These are phyloP conservation scores for Apoda limacodes DNA, from an alignment of 2,888 invertebrate species.

Conservation along the genomic window DNA sequence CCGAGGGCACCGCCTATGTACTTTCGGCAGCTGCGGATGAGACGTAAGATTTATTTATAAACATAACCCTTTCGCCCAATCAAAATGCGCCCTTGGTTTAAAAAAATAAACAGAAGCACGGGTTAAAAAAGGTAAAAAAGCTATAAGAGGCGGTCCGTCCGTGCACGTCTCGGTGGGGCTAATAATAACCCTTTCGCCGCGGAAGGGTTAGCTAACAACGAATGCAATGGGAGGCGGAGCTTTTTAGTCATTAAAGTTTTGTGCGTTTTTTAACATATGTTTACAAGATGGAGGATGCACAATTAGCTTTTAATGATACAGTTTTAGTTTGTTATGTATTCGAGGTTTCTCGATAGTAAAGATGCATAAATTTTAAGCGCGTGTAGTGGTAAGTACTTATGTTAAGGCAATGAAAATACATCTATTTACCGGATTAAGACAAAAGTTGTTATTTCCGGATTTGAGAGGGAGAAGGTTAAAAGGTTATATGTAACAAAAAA, in stretches of 20 bases:
- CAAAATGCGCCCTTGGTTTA: conserved; percentile 33
- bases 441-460: too few relatives aligned
- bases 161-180: conserved; percentile 38
- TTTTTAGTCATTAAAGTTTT: conserved; percentile 6
- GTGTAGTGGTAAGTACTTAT: too few relatives aligned
- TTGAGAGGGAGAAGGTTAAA: too few relatives aligned
- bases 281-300: too few relatives aligned
- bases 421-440: too few relatives aligned
- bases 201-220: conserved; percentile 53
- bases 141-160: conserved; percentile 37
- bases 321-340: too few relatives aligned
- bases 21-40: conserved; percentile 23
- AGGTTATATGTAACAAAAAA: too few relatives aligned
- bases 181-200: conserved; percentile 63
- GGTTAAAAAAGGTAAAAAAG: conserved; percentile 58
- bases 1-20: conserved; percentile 39
- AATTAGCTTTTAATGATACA: too few relatives aligned
- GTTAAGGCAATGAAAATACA: too few relatives aligned
- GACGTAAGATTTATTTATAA: conserved; percentile 48
- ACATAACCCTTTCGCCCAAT: conserved; percentile 60
- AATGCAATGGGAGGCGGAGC: conserved; percentile 57
- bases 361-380: too few relatives aligned
- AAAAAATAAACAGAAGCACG: conserved; percentile 43
- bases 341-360: too few relatives aligned
- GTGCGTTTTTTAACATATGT: too few relatives aligned